phyloP scores from a whole-genome alignment of 2,113 vertebrate species.

The Esox niger region DNA sequence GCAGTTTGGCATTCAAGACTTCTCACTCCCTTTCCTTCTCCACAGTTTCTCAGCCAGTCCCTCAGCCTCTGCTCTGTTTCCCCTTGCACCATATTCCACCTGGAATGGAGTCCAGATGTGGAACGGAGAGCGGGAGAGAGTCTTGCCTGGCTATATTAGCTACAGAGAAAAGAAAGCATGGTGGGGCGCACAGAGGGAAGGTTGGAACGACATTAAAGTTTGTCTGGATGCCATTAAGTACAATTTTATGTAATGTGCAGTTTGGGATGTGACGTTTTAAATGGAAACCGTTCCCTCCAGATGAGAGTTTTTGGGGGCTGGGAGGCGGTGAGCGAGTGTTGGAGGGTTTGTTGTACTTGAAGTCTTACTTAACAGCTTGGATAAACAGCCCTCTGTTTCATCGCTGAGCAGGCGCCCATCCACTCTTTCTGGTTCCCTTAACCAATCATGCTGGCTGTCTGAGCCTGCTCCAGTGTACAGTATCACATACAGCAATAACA shows the following conservation, averaged over 20 bases:
- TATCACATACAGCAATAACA: conserved; percentile 74
- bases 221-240: conserved; percentile 83
- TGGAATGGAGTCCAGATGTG: conserved; percentile 81
- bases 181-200: conserved; percentile 61
- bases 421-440: conserved; percentile 61
- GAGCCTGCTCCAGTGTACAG: conserved; percentile 53
- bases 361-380: conserved; percentile 72
- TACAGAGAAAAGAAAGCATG: conserved; percentile 25
- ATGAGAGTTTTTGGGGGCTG: conserved; percentile 69
- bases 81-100: conserved; percentile 62
- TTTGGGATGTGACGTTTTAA: conserved; percentile 77
- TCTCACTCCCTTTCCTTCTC: too few relatives aligned
- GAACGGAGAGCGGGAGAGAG: conserved; percentile 57
- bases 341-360: conserved; percentile 61
- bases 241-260: conserved; percentile 82
- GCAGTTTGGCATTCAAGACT: too few relatives aligned
- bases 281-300: conserved; percentile 77
- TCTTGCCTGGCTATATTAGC: conserved; percentile 62
- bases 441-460: conserved; percentile 56
- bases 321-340: conserved; percentile 43
- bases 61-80: conserved; percentile 25
- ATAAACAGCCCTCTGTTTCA: conserved; percentile 74
- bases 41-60: conserved; percentile 40
- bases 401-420: conserved; percentile 54
- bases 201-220: conserved; percentile 82